A percentile compares a stretch with the other conserved stretches of the same genome.
phyloP scores from a whole-genome alignment of 2,797 vertebrate genomes.

The Acanthiza pusilla region DNA sequence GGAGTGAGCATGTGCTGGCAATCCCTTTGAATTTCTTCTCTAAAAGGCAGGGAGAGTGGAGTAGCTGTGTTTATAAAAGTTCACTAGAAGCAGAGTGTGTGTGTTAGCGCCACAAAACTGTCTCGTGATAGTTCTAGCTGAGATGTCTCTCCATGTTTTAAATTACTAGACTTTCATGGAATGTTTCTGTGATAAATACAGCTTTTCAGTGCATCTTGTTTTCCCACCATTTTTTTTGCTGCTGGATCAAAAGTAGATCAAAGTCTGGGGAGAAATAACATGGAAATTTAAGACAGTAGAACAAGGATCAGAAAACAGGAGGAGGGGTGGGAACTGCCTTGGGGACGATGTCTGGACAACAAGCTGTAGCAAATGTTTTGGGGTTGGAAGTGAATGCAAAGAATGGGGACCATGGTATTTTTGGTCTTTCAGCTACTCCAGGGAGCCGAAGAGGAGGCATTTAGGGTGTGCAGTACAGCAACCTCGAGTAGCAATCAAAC shows the following conservation, averaged over 20 bases:
- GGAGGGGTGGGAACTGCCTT: not conserved
- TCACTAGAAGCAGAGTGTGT: not conserved
- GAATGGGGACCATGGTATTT: not conserved
- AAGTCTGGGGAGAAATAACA: not conserved
- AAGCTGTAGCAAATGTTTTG: not conserved
- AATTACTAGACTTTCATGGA: not conserved
- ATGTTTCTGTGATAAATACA: not conserved
- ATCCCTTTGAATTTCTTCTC: not conserved
- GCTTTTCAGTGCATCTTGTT: not conserved
- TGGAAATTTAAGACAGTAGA: not conserved
- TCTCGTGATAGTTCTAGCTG: not conserved
- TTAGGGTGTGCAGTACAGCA: not conserved
- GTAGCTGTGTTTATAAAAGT: not conserved
- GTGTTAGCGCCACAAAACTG: not conserved
- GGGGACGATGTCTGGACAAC: not conserved
- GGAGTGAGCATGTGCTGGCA: not conserved
- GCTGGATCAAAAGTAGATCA: not conserved
- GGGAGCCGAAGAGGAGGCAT: not conserved
- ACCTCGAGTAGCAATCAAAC: not conserved
- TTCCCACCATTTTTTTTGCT: not conserved
- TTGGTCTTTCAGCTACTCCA: not conserved
- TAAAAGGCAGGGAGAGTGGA: not conserved
- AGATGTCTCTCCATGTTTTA: not conserved
- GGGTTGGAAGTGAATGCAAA: not conserved
- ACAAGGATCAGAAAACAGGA: slow-evolving; percentile 3